These are phyloP conservation scores for Microctonus brassicae DNA, from an alignment of 2,888 invertebrate species.

Conservation along the genomic window DNA sequence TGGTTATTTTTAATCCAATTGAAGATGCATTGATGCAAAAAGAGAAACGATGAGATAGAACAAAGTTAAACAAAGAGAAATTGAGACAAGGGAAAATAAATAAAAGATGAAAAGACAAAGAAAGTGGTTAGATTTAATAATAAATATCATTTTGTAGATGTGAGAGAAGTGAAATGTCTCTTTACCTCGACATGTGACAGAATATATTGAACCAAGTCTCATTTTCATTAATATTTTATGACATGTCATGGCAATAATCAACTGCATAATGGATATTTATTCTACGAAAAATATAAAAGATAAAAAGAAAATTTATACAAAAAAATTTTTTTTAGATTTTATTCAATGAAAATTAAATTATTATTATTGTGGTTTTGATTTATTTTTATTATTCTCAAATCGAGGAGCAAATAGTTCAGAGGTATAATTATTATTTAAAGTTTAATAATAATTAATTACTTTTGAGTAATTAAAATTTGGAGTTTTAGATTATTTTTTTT, in stretches of 20 bases:
- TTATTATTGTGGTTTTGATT: no score
- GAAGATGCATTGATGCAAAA: conserved; percentile 4
- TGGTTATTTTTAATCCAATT: conserved; percentile 14
- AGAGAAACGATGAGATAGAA: no score
- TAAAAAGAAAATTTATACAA: neutral
- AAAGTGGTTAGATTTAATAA: neutral
- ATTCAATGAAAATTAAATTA: neutral
- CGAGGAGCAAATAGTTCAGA: no score
- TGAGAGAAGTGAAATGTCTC: neutral
- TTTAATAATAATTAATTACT: no score
- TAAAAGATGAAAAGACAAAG: neutral
- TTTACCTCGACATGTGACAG: neutral
- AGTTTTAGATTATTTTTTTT: no score
- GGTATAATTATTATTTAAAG: no score
- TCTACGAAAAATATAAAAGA: neutral
- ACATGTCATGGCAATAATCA: neutral
- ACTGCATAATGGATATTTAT: neutral
- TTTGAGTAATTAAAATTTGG: no score
- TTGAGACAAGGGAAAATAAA: neutral
- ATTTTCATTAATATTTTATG: neutral
- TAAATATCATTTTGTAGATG: neutral
- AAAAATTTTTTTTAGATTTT: neutral
- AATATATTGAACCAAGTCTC: neutral
- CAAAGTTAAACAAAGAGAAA: neutral
- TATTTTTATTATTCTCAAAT: no score